A percentile compares a stretch with the other conserved stretches of the same genome.
Conservation (phyloP, 2,888 invertebrate genomes). For the Seira sanloemensis region DNA sequence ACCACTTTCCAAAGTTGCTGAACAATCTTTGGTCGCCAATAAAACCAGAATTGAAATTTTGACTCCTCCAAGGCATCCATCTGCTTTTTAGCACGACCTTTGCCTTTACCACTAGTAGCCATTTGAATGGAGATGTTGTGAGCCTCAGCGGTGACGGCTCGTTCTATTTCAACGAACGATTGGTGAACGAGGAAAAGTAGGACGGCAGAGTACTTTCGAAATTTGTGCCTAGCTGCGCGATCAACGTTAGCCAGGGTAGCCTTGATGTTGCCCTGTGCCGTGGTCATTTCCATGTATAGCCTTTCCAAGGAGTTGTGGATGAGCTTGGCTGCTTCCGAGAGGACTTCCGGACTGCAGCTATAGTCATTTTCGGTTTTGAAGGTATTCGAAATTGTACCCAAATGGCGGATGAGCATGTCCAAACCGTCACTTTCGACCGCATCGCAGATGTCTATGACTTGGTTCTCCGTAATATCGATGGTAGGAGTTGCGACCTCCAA, state of each 20-base stretch:
- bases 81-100: slow-evolving; percentile 16
- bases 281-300: slow-evolving; percentile 37
- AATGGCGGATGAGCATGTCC: slow-evolving; percentile 26
- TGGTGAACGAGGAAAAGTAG: slow-evolving; percentile 64
- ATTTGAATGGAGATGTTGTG: slow-evolving; percentile 44
- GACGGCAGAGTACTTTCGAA: slow-evolving; percentile 51
- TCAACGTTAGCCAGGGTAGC: slow-evolving; percentile 30
- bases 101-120: background rate
- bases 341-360: slow-evolving; percentile 21
- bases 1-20: slow-evolving; percentile 26
- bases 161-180: slow-evolving; percentile 66
- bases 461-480: slow-evolving; percentile 24
- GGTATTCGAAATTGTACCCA: slow-evolving; percentile 43
- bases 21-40: slow-evolving; percentile 45
- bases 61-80: background rate
- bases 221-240: slow-evolving; percentile 27
- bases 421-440: slow-evolving; percentile 51
- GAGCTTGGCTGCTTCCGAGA: slow-evolving; percentile 42
- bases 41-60: slow-evolving; percentile 42
- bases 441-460: slow-evolving; percentile 31
- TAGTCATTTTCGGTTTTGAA: slow-evolving; percentile 52
- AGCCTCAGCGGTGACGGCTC: slow-evolving; percentile 28
- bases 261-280: slow-evolving; percentile 37
- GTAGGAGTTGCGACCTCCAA: slow-evolving; percentile 44
- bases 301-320: slow-evolving; percentile 30